phyloP scores from a whole-genome alignment of 2,888 invertebrate species.

The Autographa gamma region DNA sequence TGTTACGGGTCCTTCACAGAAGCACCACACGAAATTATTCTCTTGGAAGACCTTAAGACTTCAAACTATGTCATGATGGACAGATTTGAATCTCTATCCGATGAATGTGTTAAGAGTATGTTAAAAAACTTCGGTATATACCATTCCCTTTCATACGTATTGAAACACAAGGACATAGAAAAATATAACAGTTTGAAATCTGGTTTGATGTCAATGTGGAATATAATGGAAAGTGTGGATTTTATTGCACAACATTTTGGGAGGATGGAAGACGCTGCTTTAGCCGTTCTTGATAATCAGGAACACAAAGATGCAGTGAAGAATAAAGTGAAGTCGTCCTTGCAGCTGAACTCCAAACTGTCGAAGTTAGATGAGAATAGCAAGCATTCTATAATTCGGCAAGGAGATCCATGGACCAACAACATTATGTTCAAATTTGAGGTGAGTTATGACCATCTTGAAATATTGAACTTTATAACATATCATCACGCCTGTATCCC shows the following conservation, averaged over 20 bases:
- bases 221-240: neutral
- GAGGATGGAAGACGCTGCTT: constrained; percentile 41
- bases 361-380: constrained; percentile 46
- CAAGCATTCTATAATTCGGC: constrained; percentile 65
- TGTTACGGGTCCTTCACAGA: constrained; percentile 67
- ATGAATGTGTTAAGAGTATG: constrained; percentile 62
- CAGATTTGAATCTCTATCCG: constrained; percentile 60
- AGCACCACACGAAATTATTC: constrained; percentile 65
- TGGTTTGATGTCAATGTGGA: constrained; percentile 54
- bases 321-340: constrained; percentile 39
- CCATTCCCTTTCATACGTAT: constrained; percentile 71
- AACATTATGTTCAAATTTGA: constrained; percentile 69
- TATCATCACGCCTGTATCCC: too few relatives aligned
- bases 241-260: constrained; percentile 24
- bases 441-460: too few relatives aligned
- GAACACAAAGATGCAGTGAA: constrained; percentile 55
- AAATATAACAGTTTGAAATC: constrained; percentile 50
- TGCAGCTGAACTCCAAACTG: constrained; percentile 30
- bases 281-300: constrained; percentile 53
- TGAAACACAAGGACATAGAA: constrained; percentile 66
- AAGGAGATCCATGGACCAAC: constrained; percentile 74
- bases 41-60: constrained; percentile 69
- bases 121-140: constrained; percentile 68
- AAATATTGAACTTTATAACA: too few relatives aligned
- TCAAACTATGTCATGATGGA: constrained; percentile 65